Percentiles rank a stretch among this genome's conserved stretches.
These are phyloP conservation scores for Ypsolopha sequella DNA, from an alignment of 2,888 invertebrate species.

Conservation along the genomic window DNA sequence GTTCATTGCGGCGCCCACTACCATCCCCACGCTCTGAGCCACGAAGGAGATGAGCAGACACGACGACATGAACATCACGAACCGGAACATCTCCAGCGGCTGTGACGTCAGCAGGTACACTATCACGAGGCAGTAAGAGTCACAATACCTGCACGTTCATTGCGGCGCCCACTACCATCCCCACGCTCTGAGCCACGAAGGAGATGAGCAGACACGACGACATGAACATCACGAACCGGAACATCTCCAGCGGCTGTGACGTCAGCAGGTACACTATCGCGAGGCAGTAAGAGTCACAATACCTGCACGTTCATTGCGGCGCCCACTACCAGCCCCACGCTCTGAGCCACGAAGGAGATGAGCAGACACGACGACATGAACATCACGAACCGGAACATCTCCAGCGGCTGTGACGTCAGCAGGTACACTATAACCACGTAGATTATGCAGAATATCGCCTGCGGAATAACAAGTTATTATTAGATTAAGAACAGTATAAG, in stretches of 20 bases:
- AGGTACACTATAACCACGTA: conserved; percentile 94
- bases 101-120: conserved; percentile 77
- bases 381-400: conserved; percentile 86
- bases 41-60: conserved; percentile 94
- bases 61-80: conserved; percentile 78
- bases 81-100: conserved; percentile 95
- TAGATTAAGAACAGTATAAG: too few species aligned
- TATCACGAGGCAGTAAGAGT: not conserved
- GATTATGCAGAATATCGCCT: conserved; percentile 94
- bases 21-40: conserved; percentile 94
- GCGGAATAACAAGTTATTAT: conserved; percentile 32
- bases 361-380: conserved; percentile 89
- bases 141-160: conserved; percentile 85
- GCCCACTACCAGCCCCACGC: conserved; percentile 94
- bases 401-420: conserved; percentile 93
- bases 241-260: conserved; percentile 97
- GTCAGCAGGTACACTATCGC: conserved; percentile 48
- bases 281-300: conserved; percentile 9
- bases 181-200: conserved; percentile 96
- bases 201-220: conserved; percentile 90
- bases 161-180: conserved; percentile 94
- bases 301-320: conserved; percentile 95
- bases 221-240: conserved; percentile 83
- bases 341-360: conserved; percentile 95
- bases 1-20: conserved; percentile 91